Conservation (phyloP, 2,888 invertebrate genomes). For the Pyrrhosoma nymphula region DNA sequence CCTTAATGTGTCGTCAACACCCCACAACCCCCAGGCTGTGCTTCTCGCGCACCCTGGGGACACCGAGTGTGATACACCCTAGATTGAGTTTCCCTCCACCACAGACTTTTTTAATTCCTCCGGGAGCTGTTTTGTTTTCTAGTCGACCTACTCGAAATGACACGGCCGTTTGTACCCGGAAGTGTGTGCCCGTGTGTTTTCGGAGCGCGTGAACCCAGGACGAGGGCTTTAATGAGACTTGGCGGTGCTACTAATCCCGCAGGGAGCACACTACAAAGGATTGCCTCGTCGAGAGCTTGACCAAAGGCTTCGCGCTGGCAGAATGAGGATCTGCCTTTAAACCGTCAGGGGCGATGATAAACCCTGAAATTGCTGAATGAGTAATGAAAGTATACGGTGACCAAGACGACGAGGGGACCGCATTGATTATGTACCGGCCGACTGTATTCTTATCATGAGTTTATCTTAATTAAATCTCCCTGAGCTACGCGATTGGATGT, state of each 20-base stretch:
- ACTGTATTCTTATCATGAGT: not conserved
- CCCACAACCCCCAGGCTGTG: no score
- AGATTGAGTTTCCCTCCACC: not conserved
- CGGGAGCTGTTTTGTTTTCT: not conserved
- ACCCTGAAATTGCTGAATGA: not conserved
- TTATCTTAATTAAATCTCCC: constrained; percentile 5
- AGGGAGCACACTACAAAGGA: not conserved
- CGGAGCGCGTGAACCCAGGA: not conserved
- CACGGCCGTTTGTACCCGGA: not conserved
- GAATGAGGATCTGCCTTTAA: not conserved
- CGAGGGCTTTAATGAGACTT: not conserved
- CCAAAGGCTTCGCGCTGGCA: not conserved
- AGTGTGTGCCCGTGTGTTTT: not conserved
- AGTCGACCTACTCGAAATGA: not conserved
- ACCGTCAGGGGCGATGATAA: constrained; percentile 14
- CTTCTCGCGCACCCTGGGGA: no score
- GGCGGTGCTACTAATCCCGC: not conserved
- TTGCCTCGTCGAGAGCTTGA: constrained; percentile 20
- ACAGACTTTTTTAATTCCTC: not conserved
- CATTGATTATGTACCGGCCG: not conserved
- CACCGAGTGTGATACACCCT: not conserved
- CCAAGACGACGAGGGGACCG: not conserved
- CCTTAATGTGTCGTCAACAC: no score
- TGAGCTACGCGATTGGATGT: not conserved
- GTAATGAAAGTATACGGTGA: not conserved